phyloP scores from a whole-genome alignment of 1,140 invertebrate genomes.

The Drosophila lowei region DNA sequence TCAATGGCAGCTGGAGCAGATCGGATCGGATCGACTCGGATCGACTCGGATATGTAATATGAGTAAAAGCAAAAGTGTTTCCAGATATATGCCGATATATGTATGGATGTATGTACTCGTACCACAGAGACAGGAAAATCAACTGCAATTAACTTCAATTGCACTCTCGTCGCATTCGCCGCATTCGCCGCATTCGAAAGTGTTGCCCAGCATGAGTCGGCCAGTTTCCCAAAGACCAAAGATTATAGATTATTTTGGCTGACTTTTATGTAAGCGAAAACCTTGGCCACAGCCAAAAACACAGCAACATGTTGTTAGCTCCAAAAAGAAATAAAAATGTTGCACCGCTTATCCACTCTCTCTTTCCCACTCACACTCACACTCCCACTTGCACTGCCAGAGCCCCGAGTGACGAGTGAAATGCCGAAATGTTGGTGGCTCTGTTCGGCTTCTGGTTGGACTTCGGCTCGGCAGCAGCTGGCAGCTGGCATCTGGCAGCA shows the following conservation, averaged over 20 bases:
- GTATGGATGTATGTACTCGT: no score
- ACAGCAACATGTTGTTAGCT: constrained; percentile 59
- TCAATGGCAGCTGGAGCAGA: constrained; percentile 54
- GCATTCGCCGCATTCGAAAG: constrained; percentile 59
- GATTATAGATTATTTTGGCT: constrained; percentile 74
- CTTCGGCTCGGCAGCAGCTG: constrained; percentile 31
- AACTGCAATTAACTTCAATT: constrained; percentile 79
- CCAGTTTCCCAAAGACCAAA: constrained; percentile 50
- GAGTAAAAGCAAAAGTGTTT: constrained; percentile 72
- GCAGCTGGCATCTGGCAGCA: constrained; percentile 23
- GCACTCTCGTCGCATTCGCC: constrained; percentile 29
- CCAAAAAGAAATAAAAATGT: constrained; percentile 6
- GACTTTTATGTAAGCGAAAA: constrained; percentile 56
- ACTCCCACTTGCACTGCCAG: not conserved
- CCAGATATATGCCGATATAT: constrained; percentile 26
- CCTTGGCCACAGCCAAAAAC: constrained; percentile 56
- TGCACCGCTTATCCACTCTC: constrained; percentile 13
- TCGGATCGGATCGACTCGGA: constrained; percentile 6
- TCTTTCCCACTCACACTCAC: constrained; percentile 10
- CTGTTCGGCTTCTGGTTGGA: constrained; percentile 18
- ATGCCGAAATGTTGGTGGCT: constrained; percentile 28
- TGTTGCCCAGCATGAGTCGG: constrained; percentile 54
- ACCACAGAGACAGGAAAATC: constrained; percentile 67
- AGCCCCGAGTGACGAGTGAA: constrained; percentile 31
- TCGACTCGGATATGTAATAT: constrained; percentile 35